These are phyloP conservation scores for Falco naumanni DNA, from an alignment of 2,797 vertebrate genomes.

Conservation along the genomic window DNA sequence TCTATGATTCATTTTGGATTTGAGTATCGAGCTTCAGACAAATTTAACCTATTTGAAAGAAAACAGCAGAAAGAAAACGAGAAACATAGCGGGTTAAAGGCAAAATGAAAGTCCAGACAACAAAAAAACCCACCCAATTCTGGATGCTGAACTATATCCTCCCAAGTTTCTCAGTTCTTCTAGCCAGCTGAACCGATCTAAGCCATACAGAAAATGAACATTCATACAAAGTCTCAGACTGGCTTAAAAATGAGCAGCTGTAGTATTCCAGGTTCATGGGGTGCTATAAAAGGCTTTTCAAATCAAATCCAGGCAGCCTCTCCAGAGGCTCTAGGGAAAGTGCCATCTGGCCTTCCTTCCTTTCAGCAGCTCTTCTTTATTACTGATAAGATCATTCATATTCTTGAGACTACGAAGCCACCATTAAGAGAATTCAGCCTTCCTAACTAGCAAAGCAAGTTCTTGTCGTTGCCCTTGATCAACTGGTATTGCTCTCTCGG, in stretches of 20 bases:
- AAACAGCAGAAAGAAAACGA: background rate
- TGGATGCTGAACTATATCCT: background rate
- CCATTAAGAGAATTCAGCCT: conserved; percentile 1
- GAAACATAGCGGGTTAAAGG: background rate
- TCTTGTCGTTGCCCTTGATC: conserved; percentile 26
- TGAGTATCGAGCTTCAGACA: background rate
- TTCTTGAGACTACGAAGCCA: background rate
- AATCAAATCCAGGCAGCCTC: conserved; percentile 20
- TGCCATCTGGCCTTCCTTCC: conserved; percentile 19
- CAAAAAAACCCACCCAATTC: rapidly evolving
- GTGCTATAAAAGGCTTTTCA: conserved; percentile 27
- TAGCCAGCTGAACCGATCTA: background rate
- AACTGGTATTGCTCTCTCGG: background rate
- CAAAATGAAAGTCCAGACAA: background rate
- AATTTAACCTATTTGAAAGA: conserved; percentile 17
- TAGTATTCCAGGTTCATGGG: conserved; percentile 1
- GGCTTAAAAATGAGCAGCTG: background rate
- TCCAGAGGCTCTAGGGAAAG: background rate
- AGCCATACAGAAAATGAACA: background rate
- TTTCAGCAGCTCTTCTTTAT: conserved; percentile 28
- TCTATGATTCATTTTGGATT: background rate
- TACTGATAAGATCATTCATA: conserved; percentile 14
- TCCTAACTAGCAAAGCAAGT: conserved; percentile 18
- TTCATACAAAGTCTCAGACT: background rate
- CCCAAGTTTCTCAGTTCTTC: background rate